phyloP scores from a whole-genome alignment of 2,113 vertebrate genomes.

The Erythrocercus mccallii region DNA sequence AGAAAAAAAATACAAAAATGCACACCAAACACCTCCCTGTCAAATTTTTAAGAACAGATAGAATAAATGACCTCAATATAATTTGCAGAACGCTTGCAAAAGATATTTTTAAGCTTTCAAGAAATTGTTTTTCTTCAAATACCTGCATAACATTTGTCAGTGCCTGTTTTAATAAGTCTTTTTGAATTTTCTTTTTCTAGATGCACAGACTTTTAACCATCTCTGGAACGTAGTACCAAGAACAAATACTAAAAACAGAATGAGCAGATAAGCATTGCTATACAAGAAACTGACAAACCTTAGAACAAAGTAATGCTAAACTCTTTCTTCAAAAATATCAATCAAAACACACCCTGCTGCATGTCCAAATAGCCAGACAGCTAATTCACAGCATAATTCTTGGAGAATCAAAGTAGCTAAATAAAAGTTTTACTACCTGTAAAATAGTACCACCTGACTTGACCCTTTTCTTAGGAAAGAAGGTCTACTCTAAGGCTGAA shows the following conservation, averaged over 20 bases:
- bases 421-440: background rate
- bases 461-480: background rate
- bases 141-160: background rate
- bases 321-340: background rate
- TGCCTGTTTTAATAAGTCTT: background rate
- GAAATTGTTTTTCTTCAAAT: background rate
- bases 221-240: background rate
- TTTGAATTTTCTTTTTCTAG: background rate
- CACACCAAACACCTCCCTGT: background rate
- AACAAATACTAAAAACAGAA: background rate
- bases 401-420: background rate
- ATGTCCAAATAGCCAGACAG: background rate
- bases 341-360: background rate
- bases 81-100: background rate
- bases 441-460: background rate
- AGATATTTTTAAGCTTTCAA: background rate
- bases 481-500: background rate
- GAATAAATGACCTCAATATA: background rate
- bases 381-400: background rate
- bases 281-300: background rate
- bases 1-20: background rate
- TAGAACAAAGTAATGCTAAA: background rate
- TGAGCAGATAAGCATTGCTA: background rate
- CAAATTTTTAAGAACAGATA: background rate
- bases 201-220: background rate